Percentiles rank a stretch among this genome's conserved stretches.
phyloP scores from a whole-genome alignment of 53 echinoderm and acorn worm genomes.

The Paracentrotus lividus region DNA sequence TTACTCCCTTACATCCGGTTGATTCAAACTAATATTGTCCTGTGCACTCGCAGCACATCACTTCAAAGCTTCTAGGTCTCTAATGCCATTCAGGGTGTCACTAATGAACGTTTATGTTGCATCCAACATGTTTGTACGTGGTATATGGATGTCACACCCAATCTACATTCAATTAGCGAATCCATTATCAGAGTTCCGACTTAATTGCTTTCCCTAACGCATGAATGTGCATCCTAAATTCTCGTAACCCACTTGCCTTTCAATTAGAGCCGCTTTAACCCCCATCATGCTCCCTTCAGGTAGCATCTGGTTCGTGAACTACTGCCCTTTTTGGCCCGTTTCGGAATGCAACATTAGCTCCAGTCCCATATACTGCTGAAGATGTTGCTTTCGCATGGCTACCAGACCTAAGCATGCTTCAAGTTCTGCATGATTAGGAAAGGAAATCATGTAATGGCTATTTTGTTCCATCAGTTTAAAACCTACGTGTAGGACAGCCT shows the following conservation, averaged over 20 bases:
- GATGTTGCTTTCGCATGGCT: conserved; percentile 4
- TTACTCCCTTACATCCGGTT: background rate
- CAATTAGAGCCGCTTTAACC: conserved; percentile 25
- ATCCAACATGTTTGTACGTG: background rate
- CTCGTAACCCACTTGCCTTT: background rate
- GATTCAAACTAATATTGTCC: conserved; percentile 8
- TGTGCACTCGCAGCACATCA: background rate
- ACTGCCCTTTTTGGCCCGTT: background rate
- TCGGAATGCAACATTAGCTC: background rate
- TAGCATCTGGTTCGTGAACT: conserved; percentile 8
- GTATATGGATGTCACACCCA: conserved; percentile 50
- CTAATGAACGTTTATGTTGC: background rate
- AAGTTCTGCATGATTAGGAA: conserved; percentile 8
- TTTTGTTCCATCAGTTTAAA: conserved; percentile 6
- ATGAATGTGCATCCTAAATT: conserved; percentile 27
- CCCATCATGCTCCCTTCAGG: conserved; percentile 14
- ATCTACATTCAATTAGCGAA: conserved; percentile 58
- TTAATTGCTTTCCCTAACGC: conserved; percentile 56
- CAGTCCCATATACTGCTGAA: conserved; percentile 23
- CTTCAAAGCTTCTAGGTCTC: background rate
- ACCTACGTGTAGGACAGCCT: too few species aligned
- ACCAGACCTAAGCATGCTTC: background rate
- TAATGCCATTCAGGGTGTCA: conserved; percentile 19
- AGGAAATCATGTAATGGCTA: conserved; percentile 33
- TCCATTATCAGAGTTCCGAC: conserved; percentile 52